These are phyloP conservation scores for Dicranocentrus wangi DNA, from an alignment of 2,888 invertebrate species.

Conservation along the genomic window DNA sequence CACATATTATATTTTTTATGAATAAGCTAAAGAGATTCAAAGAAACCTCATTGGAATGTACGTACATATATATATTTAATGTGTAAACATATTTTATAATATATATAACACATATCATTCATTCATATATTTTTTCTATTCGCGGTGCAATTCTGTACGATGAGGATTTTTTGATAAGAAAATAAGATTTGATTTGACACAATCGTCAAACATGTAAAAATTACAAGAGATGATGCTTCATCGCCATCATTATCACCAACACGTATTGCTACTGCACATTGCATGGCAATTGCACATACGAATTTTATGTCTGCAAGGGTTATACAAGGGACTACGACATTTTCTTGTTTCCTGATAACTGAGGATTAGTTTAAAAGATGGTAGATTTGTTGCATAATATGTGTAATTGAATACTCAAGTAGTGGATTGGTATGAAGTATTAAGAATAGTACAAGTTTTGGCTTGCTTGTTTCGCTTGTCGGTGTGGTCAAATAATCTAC, in stretches of 20 bases:
- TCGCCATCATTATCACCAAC: no score
- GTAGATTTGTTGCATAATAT: background rate
- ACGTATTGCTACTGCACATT: background rate
- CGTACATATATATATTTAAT: background rate
- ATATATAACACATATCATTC: no score
- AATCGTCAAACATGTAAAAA: conserved; percentile 9
- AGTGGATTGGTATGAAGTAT: no score
- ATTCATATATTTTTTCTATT: background rate
- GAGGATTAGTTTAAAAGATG: background rate
- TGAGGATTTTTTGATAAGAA: background rate
- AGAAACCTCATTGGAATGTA: background rate
- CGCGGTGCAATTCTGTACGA: background rate
- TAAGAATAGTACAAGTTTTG: no score
- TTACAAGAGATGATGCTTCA: background rate
- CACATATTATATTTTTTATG: background rate
- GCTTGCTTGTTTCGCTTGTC: no score
- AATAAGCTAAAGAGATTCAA: background rate
- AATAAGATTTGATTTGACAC: conserved; percentile 17
- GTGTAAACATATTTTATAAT: background rate
- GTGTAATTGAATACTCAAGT: background rate
- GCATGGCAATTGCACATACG: background rate
- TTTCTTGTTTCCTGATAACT: background rate
- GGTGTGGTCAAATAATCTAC: no score
- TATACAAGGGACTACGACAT: background rate
- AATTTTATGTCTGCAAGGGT: background rate